These are phyloP conservation scores for Agrotis clavis DNA, from an alignment of 2,888 invertebrate genomes.

Conservation along the genomic window DNA sequence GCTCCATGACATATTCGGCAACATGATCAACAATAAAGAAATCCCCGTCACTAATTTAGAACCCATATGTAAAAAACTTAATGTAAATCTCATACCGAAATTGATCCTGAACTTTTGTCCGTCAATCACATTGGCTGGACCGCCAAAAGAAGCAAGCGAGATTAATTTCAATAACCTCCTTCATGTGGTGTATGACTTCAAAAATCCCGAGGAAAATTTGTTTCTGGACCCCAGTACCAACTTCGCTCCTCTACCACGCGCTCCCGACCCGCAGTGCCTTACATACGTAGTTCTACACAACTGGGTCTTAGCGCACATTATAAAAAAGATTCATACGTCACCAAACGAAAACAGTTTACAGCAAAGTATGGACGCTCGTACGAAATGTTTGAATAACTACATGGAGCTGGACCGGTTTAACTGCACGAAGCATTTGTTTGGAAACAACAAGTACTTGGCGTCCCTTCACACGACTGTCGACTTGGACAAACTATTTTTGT, in stretches of 20 bases:
- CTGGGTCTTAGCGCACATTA: conserved; percentile 93
- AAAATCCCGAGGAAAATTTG: conserved; percentile 86
- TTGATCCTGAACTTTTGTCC: conserved; percentile 94
- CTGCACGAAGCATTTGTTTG: conserved; percentile 89
- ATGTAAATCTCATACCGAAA: conserved; percentile 94
- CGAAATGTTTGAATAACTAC: conserved; percentile 91
- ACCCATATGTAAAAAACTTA: conserved; percentile 92
- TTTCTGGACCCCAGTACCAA: conserved; percentile 86
- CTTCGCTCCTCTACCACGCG: conserved; percentile 83
- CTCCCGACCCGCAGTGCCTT: conserved; percentile 90
- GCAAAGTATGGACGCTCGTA: conserved; percentile 90
- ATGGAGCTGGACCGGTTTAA: conserved; percentile 90
- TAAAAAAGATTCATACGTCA: conserved; percentile 92
- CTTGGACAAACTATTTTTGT: conserved; percentile 87
- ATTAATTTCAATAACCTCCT: conserved; percentile 82
- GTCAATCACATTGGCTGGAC: conserved; percentile 88
- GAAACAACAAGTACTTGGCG: conserved; percentile 91
- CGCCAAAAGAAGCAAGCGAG: conserved; percentile 82
- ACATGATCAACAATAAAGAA: conserved; percentile 93
- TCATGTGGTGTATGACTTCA: conserved; percentile 85
- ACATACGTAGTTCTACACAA: conserved; percentile 93
- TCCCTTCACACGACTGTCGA: conserved; percentile 91
- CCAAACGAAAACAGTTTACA: conserved; percentile 86
- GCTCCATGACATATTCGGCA: conserved; percentile 92
- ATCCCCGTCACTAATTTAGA: conserved; percentile 93